A percentile compares a stretch with the other conserved stretches of the same genome.
phyloP scores from a whole-genome alignment of 1,140 invertebrate species.

The silkworm (Bombyx mori) region DNA sequence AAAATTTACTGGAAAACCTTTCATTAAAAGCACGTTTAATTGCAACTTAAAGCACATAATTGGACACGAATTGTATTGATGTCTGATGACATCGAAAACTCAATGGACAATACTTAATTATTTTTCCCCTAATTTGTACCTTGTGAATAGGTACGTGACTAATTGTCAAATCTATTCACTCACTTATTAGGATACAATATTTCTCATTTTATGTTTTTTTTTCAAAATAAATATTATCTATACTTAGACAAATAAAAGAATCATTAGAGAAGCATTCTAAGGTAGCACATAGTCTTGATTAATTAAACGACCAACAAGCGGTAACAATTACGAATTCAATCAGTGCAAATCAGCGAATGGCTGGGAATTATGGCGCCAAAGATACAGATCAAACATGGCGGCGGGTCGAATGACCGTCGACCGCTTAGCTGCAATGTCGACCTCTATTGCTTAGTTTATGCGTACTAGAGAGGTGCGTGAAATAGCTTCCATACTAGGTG shows the following conservation, averaged over 20 bases:
- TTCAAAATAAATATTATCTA: too few relatives aligned
- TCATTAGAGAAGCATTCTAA: constrained; percentile 1
- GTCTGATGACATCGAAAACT: too few relatives aligned
- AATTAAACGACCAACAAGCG: constrained; percentile 40
- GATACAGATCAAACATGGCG: constrained; percentile 39
- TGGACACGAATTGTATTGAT: too few relatives aligned
- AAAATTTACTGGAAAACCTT: too few relatives aligned
- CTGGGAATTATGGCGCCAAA: constrained; percentile 48
- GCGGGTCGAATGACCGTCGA: constrained; percentile 48
- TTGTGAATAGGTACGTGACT: background rate
- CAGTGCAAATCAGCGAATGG: constrained; percentile 44
- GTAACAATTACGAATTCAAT: constrained; percentile 42
- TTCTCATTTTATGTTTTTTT: too few relatives aligned
- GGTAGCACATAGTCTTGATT: constrained; percentile 18
- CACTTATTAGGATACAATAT: too few relatives aligned
- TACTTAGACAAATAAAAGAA: too few relatives aligned
- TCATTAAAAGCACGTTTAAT: too few relatives aligned
- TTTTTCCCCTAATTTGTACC: background rate
- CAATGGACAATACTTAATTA: background rate
- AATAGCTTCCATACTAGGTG: too few relatives aligned
- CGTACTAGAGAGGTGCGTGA: too few relatives aligned
- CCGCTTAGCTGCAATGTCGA: constrained; percentile 22
- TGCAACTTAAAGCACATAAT: too few relatives aligned
- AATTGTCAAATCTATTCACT: too few relatives aligned
- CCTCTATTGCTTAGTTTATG: constrained; percentile 9